Conservation (phyloP, 2,888 invertebrate species). For the Ophion costatus region DNA sequence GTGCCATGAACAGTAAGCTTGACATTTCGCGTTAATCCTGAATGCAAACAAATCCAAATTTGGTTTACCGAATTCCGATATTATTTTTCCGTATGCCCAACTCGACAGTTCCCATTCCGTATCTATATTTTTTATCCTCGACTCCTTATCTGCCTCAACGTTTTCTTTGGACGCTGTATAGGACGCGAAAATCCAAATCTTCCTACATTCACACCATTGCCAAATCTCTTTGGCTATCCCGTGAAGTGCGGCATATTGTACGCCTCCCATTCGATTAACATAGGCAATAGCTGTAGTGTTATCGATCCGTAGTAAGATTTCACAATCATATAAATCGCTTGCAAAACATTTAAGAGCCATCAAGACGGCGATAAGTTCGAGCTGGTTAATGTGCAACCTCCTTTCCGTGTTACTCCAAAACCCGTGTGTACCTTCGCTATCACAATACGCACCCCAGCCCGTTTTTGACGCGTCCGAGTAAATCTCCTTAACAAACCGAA, state of each 20-base stretch:
- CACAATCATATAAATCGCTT: constrained; percentile 43
- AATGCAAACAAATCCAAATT: constrained; percentile 57
- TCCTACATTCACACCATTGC: constrained; percentile 45
- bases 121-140: too few species aligned
- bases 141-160: too few species aligned
- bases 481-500: constrained; percentile 3
- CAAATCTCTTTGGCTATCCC: constrained; percentile 40
- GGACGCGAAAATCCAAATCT: constrained; percentile 36
- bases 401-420: constrained; percentile 25
- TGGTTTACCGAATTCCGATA: too few species aligned
- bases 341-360: constrained; percentile 61
- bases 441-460: constrained; percentile 33
- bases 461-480: constrained; percentile 38
- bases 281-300: constrained; percentile 61
- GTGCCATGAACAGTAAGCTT: constrained; percentile 56
- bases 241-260: constrained; percentile 34
- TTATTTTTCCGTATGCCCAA: too few species aligned
- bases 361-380: too few species aligned
- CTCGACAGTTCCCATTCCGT: constrained; percentile 2
- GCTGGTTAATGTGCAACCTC: not conserved
- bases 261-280: constrained; percentile 47
- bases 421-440: constrained; percentile 20
- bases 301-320: constrained; percentile 59
- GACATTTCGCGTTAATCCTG: constrained; percentile 56
- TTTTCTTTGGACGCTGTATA: too few species aligned